These are phyloP conservation scores for Zapornia atra DNA, from an alignment of 2,113 vertebrate genomes.

Conservation along the genomic window DNA sequence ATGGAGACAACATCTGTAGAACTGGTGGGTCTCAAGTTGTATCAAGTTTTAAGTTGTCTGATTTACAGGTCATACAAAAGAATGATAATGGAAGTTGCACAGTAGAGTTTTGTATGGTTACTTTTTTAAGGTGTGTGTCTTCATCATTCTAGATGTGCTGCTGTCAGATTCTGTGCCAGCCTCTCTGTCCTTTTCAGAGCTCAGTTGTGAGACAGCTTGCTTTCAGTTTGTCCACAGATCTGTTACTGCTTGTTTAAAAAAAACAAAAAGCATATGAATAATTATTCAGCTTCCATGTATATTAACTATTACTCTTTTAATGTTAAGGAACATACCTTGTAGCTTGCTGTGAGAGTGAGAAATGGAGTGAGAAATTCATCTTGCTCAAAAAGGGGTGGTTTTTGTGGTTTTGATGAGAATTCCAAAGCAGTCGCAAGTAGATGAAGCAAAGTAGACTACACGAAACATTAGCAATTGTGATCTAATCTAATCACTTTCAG, in stretches of 20 bases:
- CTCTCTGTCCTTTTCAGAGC: not conserved
- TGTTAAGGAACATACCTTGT: not conserved
- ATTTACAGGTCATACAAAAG: not conserved
- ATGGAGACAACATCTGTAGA: not conserved
- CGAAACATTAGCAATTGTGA: not conserved
- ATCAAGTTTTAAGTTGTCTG: not conserved
- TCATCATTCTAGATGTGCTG: not conserved
- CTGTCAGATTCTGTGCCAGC: not conserved
- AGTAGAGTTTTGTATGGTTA: not conserved
- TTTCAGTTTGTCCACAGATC: not conserved
- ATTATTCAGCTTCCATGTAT: not conserved
- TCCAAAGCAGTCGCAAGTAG: not conserved
- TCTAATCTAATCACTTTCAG: not conserved
- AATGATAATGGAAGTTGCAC: not conserved
- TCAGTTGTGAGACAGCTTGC: not conserved
- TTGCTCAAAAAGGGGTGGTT: not conserved
- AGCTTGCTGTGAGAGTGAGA: not conserved
- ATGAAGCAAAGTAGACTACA: not conserved
- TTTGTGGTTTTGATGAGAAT: not conserved
- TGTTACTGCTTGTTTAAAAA: not conserved
- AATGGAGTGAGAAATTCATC: not conserved
- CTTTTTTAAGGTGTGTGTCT: not conserved
- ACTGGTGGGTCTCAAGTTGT: not conserved
- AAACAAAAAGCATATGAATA: not conserved
- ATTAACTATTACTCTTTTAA: not conserved